Percentiles rank a stretch among this genome's conserved stretches.
These are phyloP conservation scores for Balaeniceps rex DNA, from an alignment of 2,113 vertebrate species.

Conservation along the genomic window DNA sequence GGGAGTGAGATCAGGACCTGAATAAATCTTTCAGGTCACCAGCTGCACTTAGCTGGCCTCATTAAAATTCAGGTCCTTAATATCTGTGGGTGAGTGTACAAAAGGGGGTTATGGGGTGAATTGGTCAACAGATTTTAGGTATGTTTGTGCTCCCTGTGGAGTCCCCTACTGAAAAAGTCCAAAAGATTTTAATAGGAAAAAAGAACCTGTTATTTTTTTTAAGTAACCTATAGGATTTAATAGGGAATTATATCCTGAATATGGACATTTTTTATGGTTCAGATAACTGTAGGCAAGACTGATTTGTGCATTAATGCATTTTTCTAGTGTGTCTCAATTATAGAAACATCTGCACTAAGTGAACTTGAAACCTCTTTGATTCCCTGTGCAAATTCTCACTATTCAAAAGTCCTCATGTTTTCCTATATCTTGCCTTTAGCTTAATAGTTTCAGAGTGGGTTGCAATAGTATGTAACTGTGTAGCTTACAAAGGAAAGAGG, in stretches of 20 bases:
- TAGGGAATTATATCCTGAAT: slow-evolving; percentile 48
- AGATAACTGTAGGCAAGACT: slow-evolving; percentile 60
- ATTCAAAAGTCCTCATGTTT: slow-evolving; percentile 31
- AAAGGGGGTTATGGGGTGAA: slow-evolving; percentile 25
- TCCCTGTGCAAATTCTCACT: slow-evolving; percentile 61
- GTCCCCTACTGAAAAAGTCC: slow-evolving; percentile 3
- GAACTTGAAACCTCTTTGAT: slow-evolving; percentile 65
- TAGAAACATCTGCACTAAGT: slow-evolving; percentile 65
- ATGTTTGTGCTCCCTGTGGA: slow-evolving; percentile 33
- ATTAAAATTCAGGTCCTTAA: slow-evolving; percentile 47
- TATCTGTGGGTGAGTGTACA: slow-evolving; percentile 33
- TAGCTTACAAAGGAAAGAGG: neutral
- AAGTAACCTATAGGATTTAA: slow-evolving; percentile 48
- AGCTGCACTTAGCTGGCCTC: slow-evolving; percentile 42
- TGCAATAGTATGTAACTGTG: neutral
- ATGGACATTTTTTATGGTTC: slow-evolving; percentile 54
- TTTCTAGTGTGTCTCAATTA: slow-evolving; percentile 66
- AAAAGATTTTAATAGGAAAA: slow-evolving; percentile 36
- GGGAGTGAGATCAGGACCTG: neutral
- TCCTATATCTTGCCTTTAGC: slow-evolving; percentile 25
- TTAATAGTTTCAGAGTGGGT: slow-evolving; percentile 39
- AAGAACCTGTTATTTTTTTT: neutral
- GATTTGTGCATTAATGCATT: slow-evolving; percentile 64
- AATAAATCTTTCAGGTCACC: slow-evolving; percentile 53
- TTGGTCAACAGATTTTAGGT: slow-evolving; percentile 46